These are phyloP conservation scores for Phycodurus eques DNA, from an alignment of 2,113 vertebrate genomes.

Conservation along the genomic window DNA sequence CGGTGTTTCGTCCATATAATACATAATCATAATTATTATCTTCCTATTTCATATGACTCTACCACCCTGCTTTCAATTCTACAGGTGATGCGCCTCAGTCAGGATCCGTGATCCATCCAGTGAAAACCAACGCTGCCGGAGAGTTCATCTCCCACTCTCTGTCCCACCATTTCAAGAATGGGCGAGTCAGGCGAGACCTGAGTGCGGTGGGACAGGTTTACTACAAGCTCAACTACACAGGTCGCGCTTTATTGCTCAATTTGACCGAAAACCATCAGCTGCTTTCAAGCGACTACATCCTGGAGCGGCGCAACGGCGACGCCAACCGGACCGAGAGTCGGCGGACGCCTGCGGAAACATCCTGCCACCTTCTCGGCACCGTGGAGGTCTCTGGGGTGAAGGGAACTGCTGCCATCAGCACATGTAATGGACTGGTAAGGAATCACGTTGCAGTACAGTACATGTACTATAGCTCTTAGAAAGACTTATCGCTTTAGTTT, in stretches of 20 bases:
- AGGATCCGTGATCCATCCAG: slow-evolving; percentile 79
- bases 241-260: slow-evolving; percentile 81
- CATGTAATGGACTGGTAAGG: slow-evolving; percentile 90
- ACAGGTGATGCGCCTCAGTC: slow-evolving; percentile 59
- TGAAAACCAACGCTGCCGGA: slow-evolving; percentile 78
- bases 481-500: background rate
- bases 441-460: background rate
- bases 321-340: slow-evolving; percentile 63
- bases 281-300: slow-evolving; percentile 79
- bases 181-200: slow-evolving; percentile 72
- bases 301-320: slow-evolving; percentile 81
- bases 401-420: slow-evolving; percentile 84
- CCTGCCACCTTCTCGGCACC: slow-evolving; percentile 84
- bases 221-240: slow-evolving; percentile 79
- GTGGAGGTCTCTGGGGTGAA: slow-evolving; percentile 52
- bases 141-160: slow-evolving; percentile 82
- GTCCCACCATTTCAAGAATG: slow-evolving; percentile 60
- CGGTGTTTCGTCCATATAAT: background rate
- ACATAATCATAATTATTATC: background rate
- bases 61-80: background rate
- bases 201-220: slow-evolving; percentile 68
- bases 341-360: slow-evolving; percentile 24
- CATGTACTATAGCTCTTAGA: background rate
- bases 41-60: background rate
- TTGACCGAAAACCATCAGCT: slow-evolving; percentile 78